Percentiles rank a stretch among this genome's conserved stretches.
These are phyloP conservation scores for Phortica variegata DNA, from an alignment of 1,140 invertebrate species.

Conservation along the genomic window DNA sequence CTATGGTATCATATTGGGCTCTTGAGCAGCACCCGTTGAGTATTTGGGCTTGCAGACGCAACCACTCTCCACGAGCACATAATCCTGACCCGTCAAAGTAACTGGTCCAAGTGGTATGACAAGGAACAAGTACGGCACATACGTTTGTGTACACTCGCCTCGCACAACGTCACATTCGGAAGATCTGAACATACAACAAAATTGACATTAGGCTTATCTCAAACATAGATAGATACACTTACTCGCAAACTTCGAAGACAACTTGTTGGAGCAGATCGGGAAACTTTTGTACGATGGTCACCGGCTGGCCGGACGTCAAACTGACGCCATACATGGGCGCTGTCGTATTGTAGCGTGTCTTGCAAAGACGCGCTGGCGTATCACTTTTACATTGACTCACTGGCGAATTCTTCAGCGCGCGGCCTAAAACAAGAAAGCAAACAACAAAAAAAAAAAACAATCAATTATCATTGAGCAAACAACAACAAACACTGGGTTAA, in stretches of 20 bases:
- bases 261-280: slow-evolving; percentile 91
- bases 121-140: slow-evolving; percentile 86
- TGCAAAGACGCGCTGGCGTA: slow-evolving; percentile 75
- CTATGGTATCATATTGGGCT: slow-evolving; percentile 59
- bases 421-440: slow-evolving; percentile 30
- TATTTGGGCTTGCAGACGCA: slow-evolving; percentile 87
- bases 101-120: slow-evolving; percentile 88
- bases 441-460: slow-evolving; percentile 6
- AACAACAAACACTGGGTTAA: too few species aligned
- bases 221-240: slow-evolving; percentile 45
- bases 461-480: background rate
- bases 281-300: slow-evolving; percentile 92
- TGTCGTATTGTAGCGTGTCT: slow-evolving; percentile 87
- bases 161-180: slow-evolving; percentile 84
- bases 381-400: slow-evolving; percentile 59
- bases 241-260: slow-evolving; percentile 86
- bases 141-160: slow-evolving; percentile 88
- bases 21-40: slow-evolving; percentile 59
- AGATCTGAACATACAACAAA: slow-evolving; percentile 62
- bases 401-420: slow-evolving; percentile 42
- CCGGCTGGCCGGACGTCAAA: slow-evolving; percentile 85
- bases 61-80: slow-evolving; percentile 88
- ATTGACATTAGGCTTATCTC: background rate
- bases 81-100: slow-evolving; percentile 87
- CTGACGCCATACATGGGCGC: slow-evolving; percentile 92